These are phyloP conservation scores for Cygnus buccinator DNA, from an alignment of 2,113 vertebrate species.

Conservation along the genomic window DNA sequence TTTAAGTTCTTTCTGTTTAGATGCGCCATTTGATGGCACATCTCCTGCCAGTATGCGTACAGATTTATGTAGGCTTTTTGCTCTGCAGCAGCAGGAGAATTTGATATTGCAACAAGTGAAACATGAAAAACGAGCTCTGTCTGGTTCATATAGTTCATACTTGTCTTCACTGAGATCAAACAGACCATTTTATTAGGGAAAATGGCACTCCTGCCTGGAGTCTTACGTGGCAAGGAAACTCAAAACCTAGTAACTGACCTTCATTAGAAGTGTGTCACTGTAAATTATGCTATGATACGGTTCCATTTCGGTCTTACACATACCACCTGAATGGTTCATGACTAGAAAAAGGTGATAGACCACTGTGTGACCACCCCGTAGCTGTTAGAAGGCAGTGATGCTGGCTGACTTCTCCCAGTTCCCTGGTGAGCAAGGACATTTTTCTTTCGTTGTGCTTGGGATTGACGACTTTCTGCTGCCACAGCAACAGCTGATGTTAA, in stretches of 20 bases:
- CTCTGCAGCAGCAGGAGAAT: neutral
- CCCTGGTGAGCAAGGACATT: neutral
- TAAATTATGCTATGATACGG: neutral
- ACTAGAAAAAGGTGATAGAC: neutral
- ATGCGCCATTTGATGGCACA: neutral
- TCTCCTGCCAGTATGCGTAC: neutral
- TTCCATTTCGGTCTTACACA: neutral
- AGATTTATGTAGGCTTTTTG: neutral
- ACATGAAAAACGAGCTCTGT: neutral
- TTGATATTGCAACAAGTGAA: neutral
- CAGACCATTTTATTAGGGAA: neutral
- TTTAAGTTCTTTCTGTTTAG: neutral
- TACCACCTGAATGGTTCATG: neutral
- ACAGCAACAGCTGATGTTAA: neutral
- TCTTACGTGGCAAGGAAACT: neutral
- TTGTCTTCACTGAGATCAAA: neutral
- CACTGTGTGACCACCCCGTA: neutral
- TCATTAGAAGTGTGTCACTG: neutral
- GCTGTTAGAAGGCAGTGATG: neutral
- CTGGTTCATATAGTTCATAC: neutral
- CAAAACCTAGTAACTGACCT: conserved; percentile 14
- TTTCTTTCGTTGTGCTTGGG: neutral
- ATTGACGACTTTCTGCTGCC: neutral
- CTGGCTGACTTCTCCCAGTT: neutral
- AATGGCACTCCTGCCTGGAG: neutral